Base-by-base conservation (phyloP, 2,797 vertebrate genomes). In the Botia kubotai region DNA sequence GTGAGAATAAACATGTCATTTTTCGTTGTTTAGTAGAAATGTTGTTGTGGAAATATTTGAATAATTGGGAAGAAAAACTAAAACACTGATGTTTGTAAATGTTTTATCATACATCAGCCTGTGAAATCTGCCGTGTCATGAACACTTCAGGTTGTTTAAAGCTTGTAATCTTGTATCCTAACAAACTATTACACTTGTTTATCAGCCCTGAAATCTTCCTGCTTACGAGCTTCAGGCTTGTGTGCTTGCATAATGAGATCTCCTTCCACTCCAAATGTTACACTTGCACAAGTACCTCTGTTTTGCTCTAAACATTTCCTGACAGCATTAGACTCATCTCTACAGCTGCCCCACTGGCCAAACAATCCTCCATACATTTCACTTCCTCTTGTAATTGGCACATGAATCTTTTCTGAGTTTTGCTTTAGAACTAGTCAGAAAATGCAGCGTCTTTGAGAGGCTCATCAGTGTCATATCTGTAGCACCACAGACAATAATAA, bases 211-310 rank as follows among this genome's bases (percentile, higher is more conserved):
- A 57, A 48, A 57, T 72, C 62, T 17, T 81, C 63, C 46, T 62
- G 29, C 48, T n/a, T 39, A 48, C 29, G 23, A 13, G 26, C 14
- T 80, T 52, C 46, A 3, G 3, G 36, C 71, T 50, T 86, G 92
- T 90, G 90, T 93, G 92, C 93, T 94, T 95, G 92, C 92, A 93
- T 94, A 94, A 95, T 94, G 93, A 94, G 93, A 93, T 94, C 92
- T 91, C 92, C 93, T 75, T 94, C 93, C 92, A 94, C 94, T 93
- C 92, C 90, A 92, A 93, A 94, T 94, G 91, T 93, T 94, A 92
- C 91, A 93, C 93, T 92, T 92, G 89, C 89, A 92, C 91, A 92
- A 86, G 77, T 70, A 50, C 84, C 87, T 82, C 78, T 87, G 66
- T n/a, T 66, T 60, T 91, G 39, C 87, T 80, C 85, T 75, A 67